Conservation (phyloP, 2,797 vertebrate species). For the Hyperoplus lanceolatus region DNA sequence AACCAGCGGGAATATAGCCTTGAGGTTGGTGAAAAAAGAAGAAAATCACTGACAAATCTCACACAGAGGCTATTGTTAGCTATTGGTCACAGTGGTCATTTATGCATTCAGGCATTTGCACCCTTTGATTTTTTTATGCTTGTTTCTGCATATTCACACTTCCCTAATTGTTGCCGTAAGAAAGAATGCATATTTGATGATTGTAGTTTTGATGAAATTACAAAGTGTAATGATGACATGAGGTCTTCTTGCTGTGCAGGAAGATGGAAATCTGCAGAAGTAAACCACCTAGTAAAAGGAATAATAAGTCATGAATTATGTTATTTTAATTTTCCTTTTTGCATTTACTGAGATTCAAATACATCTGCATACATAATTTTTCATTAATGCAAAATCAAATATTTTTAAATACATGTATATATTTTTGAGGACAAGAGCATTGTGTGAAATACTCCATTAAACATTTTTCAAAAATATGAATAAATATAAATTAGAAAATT, state of each 20-base stretch:
- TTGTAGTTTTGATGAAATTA: not conserved
- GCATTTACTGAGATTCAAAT: not conserved
- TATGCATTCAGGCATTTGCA: conserved; percentile 27
- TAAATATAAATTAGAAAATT: not conserved
- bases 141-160: conserved; percentile 16
- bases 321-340: not conserved
- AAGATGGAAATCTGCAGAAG: conserved; percentile 8
- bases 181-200: not conserved
- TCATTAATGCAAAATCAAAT: not conserved
- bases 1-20: conserved; percentile 67
- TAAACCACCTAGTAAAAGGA: conserved; percentile 1
- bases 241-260: conserved; percentile 7
- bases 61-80: conserved; percentile 45
- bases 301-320: not conserved
- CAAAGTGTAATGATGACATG: conserved; percentile 18
- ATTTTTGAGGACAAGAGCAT: not conserved
- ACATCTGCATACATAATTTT: not conserved
- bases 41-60: conserved; percentile 43
- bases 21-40: conserved; percentile 58
- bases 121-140: not conserved
- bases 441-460: not conserved
- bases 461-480: not conserved
- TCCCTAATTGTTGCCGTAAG: not conserved
- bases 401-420: not conserved
- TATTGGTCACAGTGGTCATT: conserved; percentile 38